Base-by-base conservation (phyloP, 2,888 invertebrate genomes). In the Stenotaenia linearis region DNA sequence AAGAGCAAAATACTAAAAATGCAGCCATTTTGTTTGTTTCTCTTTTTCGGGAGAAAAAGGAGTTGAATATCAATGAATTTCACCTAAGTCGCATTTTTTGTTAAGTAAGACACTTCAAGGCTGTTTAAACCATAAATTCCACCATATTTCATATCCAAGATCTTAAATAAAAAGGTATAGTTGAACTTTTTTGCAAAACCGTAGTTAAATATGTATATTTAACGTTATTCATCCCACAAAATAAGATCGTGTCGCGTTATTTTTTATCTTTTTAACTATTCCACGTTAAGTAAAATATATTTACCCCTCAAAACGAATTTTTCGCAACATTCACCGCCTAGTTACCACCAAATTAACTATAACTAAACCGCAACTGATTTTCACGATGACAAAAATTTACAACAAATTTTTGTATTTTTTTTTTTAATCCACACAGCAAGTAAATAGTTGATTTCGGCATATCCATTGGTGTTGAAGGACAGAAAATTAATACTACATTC, bases 361-460 rank as follows among this genome's bases (percentile, higher is more conserved):
- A 50, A 50, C 7, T 50, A 50, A 50, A 50, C 5, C 6, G 5
- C 4, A 50, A 56, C n/a, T 23, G 0, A 56, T 18, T 18, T 18
- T 18, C 21, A n/a, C 21, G n/a, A 28, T n/a, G 69, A 69, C 69
- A 69, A 69, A 69, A 69, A 69, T 69, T 69, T 69, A 69, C 69
- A 69, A 69, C 69, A 69, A 69, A 69, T 69, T 69, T 69, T 69
- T 69, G 69, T 25, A 28, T 69, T 69, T 69, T 61, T 61, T 61
- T 69, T 69, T 69, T 69, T 69, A 69, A 69, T 69, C 69, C 69
- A 69, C 69, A 69, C 69, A 69, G 69, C 69, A 69, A 69, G 69
- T 69, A 69, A 69, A 69, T 69, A 69, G 69, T 69, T 69, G 69
- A 69, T 69, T 69, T 69, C 69, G 23, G 69, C 69, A 69, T 69